A percentile compares a stretch with the other conserved stretches of the same genome.
Conservation (phyloP, 2,888 invertebrate genomes). For the Silvanus unidentatus region DNA sequence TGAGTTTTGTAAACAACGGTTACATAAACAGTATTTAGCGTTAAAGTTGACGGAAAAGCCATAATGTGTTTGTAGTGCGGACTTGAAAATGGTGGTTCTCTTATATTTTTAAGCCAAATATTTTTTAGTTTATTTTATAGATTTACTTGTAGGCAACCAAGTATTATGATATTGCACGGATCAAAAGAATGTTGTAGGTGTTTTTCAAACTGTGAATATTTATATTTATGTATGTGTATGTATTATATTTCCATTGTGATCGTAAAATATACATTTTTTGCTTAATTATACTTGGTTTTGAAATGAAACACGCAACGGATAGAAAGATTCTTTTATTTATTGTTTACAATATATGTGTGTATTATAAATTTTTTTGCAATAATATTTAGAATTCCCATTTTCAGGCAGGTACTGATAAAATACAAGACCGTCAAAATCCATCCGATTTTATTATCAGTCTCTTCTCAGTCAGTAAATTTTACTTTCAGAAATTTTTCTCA, state of each 20-base stretch:
- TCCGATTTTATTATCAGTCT: slow-evolving; percentile 6
- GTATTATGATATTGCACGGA: too few species aligned
- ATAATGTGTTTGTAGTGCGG: slow-evolving; percentile 9
- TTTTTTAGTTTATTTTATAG: too few species aligned
- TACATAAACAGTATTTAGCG: slow-evolving; percentile 74
- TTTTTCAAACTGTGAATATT: slow-evolving; percentile 1
- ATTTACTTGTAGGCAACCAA: too few species aligned
- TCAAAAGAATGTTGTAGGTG: background rate
- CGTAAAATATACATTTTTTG: background rate
- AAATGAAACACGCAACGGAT: background rate
- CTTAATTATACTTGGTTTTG: background rate
- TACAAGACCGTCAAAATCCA: slow-evolving; percentile 14
- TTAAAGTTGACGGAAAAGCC: slow-evolving; percentile 49
- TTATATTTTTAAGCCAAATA: slow-evolving; percentile 1
- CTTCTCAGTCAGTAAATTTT: slow-evolving; percentile 1
- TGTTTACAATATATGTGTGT: background rate
- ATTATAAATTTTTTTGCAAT: background rate
- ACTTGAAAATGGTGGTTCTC: too few species aligned
- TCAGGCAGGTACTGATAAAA: slow-evolving; percentile 15
- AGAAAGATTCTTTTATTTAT: slow-evolving; percentile 6
- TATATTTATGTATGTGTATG: too few species aligned
- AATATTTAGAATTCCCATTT: slow-evolving; percentile 8
- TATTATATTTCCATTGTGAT: too few species aligned
- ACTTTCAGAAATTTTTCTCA: background rate
- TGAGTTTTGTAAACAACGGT: slow-evolving; percentile 79